Percentiles rank a stretch among this genome's conserved stretches.
These are phyloP conservation scores for Odontamblyopus rebecca DNA, from an alignment of 2,797 vertebrate species.

Conservation along the genomic window DNA sequence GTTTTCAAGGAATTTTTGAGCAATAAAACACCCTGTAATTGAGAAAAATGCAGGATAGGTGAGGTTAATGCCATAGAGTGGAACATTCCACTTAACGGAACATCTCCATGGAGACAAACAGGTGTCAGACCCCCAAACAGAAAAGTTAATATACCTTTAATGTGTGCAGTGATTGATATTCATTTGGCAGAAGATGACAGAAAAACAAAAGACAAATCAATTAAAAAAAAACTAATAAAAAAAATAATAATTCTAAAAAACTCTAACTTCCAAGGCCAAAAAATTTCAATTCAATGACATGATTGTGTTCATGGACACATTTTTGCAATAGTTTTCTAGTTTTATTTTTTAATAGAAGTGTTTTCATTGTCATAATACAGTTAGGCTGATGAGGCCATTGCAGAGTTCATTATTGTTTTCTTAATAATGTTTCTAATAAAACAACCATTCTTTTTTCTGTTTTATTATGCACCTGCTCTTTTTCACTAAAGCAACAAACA, in stretches of 20 bases:
- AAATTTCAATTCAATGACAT: background rate
- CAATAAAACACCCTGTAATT: background rate
- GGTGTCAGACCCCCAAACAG: background rate
- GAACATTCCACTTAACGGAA: background rate
- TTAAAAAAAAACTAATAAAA: too few relatives aligned
- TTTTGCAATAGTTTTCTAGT: background rate
- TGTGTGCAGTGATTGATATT: background rate
- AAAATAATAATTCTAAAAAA: too few relatives aligned
- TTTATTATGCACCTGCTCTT: background rate
- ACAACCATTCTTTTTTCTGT: background rate
- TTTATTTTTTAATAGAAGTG: background rate
- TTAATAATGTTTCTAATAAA: background rate
- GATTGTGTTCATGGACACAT: background rate
- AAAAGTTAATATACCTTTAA: background rate
- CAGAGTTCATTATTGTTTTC: constrained; percentile 1
- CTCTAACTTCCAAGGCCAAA: too few relatives aligned
- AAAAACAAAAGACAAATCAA: too few relatives aligned
- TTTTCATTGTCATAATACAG: background rate
- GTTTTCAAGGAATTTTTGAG: background rate
- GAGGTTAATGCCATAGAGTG: background rate
- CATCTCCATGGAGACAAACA: background rate
- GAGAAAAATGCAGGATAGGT: background rate
- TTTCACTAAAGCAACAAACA: background rate
- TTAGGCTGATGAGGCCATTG: constrained; percentile 2
- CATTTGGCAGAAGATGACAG: background rate